Percentiles rank a stretch among this genome's conserved stretches.
These are phyloP conservation scores for Stenodera caucasica DNA, from an alignment of 2,888 invertebrate genomes.

Conservation along the genomic window DNA sequence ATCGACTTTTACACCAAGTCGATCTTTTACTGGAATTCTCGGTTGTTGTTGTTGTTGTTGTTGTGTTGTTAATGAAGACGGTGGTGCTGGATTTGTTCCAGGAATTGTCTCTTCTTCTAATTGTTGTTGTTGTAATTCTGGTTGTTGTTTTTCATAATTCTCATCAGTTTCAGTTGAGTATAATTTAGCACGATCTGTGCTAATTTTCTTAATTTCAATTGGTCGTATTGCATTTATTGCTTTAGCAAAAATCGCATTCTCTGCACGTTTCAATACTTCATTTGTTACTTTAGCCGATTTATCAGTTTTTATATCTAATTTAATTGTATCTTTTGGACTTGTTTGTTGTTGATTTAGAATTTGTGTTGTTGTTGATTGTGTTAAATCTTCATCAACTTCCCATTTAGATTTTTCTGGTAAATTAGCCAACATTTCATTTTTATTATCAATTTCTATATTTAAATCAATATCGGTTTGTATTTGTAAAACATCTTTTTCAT, in stretches of 20 bases:
- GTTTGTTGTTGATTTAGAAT: slow-evolving; percentile 28
- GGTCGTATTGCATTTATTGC: slow-evolving; percentile 80
- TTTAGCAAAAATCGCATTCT: slow-evolving; percentile 89
- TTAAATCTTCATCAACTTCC: slow-evolving; percentile 74
- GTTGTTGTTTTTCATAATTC: slow-evolving; percentile 33
- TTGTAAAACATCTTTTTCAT: slow-evolving; percentile 62
- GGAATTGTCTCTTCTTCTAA: slow-evolving; percentile 13
- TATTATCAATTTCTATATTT: slow-evolving; percentile 54
- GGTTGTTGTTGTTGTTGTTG: slow-evolving; percentile 46
- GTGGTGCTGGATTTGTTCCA: slow-evolving; percentile 47
- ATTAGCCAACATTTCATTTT: slow-evolving; percentile 68
- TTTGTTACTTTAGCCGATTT: slow-evolving; percentile 74
- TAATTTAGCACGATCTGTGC: slow-evolving; percentile 68
- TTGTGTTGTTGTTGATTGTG: slow-evolving; percentile 34
- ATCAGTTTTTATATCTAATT: slow-evolving; percentile 52
- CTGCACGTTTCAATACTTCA: slow-evolving; percentile 86
- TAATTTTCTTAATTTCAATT: slow-evolving; percentile 75
- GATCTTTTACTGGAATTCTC: slow-evolving; percentile 75
- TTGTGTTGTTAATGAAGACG: slow-evolving; percentile 24
- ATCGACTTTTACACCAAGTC: slow-evolving; percentile 76
- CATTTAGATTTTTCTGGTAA: slow-evolving; percentile 85
- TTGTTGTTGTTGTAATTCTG: slow-evolving; percentile 22
- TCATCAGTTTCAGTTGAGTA: slow-evolving; percentile 59
- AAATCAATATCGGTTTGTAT: slow-evolving; percentile 63
- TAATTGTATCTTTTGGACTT: slow-evolving; percentile 37